A percentile compares a stretch with the other conserved stretches of the same genome.
These are phyloP conservation scores for Drosophila aff. DNA, from an alignment of 1,140 invertebrate genomes.

Conservation along the genomic window DNA sequence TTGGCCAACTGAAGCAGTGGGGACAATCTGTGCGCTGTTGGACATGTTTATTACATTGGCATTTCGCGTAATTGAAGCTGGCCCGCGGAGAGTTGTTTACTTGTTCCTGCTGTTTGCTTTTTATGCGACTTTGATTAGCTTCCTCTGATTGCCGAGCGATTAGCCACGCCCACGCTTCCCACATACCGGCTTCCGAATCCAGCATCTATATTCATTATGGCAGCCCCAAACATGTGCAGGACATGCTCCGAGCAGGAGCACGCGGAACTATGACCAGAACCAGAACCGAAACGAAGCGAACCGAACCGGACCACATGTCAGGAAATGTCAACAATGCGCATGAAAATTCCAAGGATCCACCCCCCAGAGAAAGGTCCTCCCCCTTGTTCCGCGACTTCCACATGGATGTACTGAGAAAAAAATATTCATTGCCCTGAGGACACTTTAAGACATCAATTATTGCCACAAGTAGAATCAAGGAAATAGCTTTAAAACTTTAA, in stretches of 20 bases:
- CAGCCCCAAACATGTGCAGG: constrained; percentile 41
- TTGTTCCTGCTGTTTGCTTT: constrained; percentile 46
- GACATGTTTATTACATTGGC: constrained; percentile 81
- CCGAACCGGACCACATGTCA: constrained; percentile 69
- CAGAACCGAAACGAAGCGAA: constrained; percentile 25
- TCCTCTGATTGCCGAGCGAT: constrained; percentile 75
- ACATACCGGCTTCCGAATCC: constrained; percentile 29
- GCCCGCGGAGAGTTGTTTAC: constrained; percentile 29
- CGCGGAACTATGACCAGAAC: constrained; percentile 17
- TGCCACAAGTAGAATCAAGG: not conserved
- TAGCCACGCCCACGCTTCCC: constrained; percentile 76
- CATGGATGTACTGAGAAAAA: constrained; percentile 25
- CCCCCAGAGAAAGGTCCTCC: constrained; percentile 35
- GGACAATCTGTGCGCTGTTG: constrained; percentile 73
- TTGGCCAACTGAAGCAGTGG: constrained; percentile 52
- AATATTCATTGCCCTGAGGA: not conserved
- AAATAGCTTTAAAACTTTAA: not conserved
- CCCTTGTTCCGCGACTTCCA: constrained; percentile 22
- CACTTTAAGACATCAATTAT: not conserved
- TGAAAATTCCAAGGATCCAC: constrained; percentile 75
- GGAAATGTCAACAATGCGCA: constrained; percentile 84
- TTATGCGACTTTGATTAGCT: constrained; percentile 80
- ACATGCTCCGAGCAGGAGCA: constrained; percentile 37
- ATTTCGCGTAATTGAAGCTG: constrained; percentile 75
- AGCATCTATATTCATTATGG: constrained; percentile 85